Evolutionary conservation across 2,888 invertebrate species (phyloP).

Genomic region (Platerodrilus igneus): DNA sequence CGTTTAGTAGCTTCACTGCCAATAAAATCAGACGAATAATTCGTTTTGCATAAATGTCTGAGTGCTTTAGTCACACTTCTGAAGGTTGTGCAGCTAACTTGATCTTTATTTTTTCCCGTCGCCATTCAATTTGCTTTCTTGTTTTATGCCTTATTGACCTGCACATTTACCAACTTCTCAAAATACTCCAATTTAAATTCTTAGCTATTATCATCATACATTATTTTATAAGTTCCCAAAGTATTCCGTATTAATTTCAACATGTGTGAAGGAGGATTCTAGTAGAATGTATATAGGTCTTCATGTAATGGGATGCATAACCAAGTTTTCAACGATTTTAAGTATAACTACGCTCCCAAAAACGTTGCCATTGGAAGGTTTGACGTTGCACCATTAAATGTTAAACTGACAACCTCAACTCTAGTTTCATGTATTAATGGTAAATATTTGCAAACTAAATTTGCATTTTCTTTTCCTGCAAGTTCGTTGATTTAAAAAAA

Average conservation of each 20-base stretch:
- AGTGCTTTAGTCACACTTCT: no score
- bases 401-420: slow-evolving; percentile 24
- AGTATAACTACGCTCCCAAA: slow-evolving; percentile 15
- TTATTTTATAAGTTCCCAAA: slow-evolving; percentile 12
- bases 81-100: no score
- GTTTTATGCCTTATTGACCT: no score
- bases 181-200: slow-evolving; percentile 19
- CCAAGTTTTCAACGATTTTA: not conserved
- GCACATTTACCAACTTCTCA: slow-evolving; percentile 10
- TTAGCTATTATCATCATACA: slow-evolving; percentile 12
- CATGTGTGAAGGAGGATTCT: slow-evolving; percentile 18
- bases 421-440: slow-evolving; percentile 24
- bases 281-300: slow-evolving; percentile 3
- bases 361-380: slow-evolving; percentile 24
- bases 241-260: slow-evolving; percentile 13
- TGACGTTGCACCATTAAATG: slow-evolving; percentile 32
- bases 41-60: no score
- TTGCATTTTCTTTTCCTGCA: slow-evolving; percentile 26
- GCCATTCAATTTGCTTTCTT: no score
- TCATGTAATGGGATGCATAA: not conserved
- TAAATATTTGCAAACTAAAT: slow-evolving; percentile 27
- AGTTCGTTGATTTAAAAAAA: slow-evolving; percentile 31
- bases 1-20: no score
- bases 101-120: no score
- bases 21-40: no score